phyloP scores from a whole-genome alignment of 2,113 vertebrate genomes.

The Podarcis muralis region DNA sequence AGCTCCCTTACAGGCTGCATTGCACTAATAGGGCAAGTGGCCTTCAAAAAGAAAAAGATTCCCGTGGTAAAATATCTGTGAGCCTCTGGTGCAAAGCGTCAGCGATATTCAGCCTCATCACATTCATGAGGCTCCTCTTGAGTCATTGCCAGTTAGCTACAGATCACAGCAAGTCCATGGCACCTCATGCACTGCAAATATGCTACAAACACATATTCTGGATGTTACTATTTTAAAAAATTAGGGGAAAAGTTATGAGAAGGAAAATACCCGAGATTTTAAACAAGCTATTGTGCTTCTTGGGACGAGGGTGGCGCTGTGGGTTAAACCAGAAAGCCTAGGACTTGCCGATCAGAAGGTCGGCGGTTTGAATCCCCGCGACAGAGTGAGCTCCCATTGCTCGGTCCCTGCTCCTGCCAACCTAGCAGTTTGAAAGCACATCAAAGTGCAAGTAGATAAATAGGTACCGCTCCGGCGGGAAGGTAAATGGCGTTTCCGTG shows the following conservation, averaged over 20 bases:
- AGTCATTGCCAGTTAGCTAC: background rate
- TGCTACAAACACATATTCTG: too few relatives aligned
- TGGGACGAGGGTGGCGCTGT: too few relatives aligned
- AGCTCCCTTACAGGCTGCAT: background rate
- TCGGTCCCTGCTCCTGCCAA: too few relatives aligned
- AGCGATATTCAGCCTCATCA: too few relatives aligned
- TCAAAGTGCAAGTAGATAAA: too few relatives aligned
- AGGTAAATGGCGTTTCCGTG: too few relatives aligned
- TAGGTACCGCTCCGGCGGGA: too few relatives aligned
- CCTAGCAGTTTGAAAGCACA: too few relatives aligned
- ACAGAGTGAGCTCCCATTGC: too few relatives aligned
- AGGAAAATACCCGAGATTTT: background rate
- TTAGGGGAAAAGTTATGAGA: background rate
- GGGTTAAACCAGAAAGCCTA: too few relatives aligned
- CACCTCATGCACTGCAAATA: background rate
- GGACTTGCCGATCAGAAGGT: too few relatives aligned
- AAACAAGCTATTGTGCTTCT: background rate
- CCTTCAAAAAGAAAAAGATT: background rate
- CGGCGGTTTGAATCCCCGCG: too few relatives aligned
- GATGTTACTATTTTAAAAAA: background rate
- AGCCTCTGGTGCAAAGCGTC: background rate
- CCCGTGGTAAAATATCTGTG: background rate
- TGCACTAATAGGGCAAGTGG: background rate
- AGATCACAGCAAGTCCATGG: background rate
- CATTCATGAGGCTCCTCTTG: background rate